Evolutionary conservation across 1,140 invertebrate species (phyloP).

Genomic region (Drosophila aff.): DNA sequence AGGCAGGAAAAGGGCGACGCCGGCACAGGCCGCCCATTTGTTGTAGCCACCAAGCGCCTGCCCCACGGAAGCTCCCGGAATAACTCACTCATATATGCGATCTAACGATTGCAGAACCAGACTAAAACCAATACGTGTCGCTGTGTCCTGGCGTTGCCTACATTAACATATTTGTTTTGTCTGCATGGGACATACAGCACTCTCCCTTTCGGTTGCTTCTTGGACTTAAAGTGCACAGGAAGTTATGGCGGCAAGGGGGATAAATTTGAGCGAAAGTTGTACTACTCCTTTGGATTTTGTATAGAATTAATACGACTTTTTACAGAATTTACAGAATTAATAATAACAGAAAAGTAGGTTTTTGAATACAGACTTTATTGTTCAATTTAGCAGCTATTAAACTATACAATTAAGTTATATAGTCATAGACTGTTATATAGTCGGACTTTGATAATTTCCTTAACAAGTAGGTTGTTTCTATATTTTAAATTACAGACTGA

Average conservation of each 20-base stretch:
- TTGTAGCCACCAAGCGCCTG: constrained; percentile 38
- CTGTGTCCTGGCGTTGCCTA: constrained; percentile 40
- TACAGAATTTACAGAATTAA: neutral
- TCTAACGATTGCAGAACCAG: constrained; percentile 67
- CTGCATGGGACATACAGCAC: constrained; percentile 37
- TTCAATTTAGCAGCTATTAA: neutral
- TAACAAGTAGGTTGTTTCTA: neutral
- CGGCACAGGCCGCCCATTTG: constrained; percentile 79
- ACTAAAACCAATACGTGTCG: constrained; percentile 80
- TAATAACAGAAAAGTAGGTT: too few species aligned
- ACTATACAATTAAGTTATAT: neutral
- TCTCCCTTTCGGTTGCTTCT: constrained; percentile 17
- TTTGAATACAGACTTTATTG: too few species aligned
- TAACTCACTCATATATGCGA: constrained; percentile 68
- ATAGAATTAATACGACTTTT: neutral
- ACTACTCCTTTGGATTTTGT: neutral
- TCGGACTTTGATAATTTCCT: neutral
- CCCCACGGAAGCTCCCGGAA: constrained; percentile 16
- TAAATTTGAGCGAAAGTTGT: constrained; percentile 45
- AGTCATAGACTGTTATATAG: too few species aligned
- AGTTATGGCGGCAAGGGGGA: constrained; percentile 65
- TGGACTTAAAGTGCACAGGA: constrained; percentile 50
- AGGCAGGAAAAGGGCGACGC: constrained; percentile 78
- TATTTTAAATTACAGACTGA: too few species aligned
- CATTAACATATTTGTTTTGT: constrained; percentile 83